These are phyloP conservation scores for Neodiprion virginianus DNA, from an alignment of 1,140 invertebrate species.

Conservation along the genomic window DNA sequence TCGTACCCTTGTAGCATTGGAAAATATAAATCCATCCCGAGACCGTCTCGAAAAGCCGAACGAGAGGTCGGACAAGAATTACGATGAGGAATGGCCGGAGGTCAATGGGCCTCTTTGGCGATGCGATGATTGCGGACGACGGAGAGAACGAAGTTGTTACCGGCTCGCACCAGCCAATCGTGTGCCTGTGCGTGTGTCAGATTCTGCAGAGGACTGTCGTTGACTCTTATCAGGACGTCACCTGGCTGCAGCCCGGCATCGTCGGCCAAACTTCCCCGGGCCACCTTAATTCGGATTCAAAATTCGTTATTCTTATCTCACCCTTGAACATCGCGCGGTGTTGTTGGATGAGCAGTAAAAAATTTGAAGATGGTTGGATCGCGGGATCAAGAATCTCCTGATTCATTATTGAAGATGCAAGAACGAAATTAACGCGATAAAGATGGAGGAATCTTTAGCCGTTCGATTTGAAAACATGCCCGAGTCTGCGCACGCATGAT, in stretches of 20 bases:
- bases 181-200: constrained; percentile 77
- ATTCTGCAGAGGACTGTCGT: constrained; percentile 65
- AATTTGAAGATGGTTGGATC: not conserved
- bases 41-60: not conserved
- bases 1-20: not conserved
- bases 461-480: not conserved
- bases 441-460: too few species aligned
- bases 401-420: too few species aligned
- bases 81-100: not conserved
- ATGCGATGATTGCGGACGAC: constrained; percentile 58
- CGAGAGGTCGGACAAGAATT: not conserved
- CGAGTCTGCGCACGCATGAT: not conserved
- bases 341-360: not conserved
- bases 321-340: too few species aligned
- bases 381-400: too few species aligned
- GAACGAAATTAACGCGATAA: too few species aligned
- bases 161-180: constrained; percentile 70
- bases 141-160: constrained; percentile 72
- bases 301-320: not conserved
- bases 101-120: not conserved
- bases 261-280: constrained; percentile 75
- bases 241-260: constrained; percentile 76
- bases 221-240: constrained; percentile 77
- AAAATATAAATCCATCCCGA: not conserved
- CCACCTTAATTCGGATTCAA: constrained; percentile 63